A percentile compares a stretch with the other conserved stretches of the same genome.
phyloP scores from a whole-genome alignment of 2,888 invertebrate genomes.

The Aphrophora alni region DNA sequence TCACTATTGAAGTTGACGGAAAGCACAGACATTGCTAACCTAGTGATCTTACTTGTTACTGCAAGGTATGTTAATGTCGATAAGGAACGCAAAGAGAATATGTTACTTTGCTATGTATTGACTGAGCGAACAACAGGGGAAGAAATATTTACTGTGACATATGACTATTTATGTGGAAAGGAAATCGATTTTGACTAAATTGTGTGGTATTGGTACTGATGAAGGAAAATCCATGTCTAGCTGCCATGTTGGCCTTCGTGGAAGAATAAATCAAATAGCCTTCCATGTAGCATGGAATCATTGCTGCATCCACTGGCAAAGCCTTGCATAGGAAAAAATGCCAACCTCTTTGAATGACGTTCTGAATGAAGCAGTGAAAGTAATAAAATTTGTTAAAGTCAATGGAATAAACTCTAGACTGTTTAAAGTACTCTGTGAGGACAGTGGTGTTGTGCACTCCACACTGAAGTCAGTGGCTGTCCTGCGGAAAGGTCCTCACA shows the following conservation, averaged over 20 bases:
- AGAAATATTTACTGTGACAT: constrained; percentile 3
- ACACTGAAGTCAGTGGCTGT: no score
- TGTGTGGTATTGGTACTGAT: background rate
- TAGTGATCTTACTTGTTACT: constrained; percentile 11
- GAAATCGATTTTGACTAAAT: constrained; percentile 9
- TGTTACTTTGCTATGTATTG: background rate
- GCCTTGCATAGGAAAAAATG: no score
- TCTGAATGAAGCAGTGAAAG: no score
- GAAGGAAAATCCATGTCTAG: background rate
- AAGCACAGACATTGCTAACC: background rate
- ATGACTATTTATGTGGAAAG: constrained; percentile 9
- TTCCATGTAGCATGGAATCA: no score
- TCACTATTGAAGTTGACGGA: constrained; percentile 19
- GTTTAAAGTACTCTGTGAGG: no score
- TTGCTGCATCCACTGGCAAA: no score
- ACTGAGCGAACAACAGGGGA: constrained; percentile 22
- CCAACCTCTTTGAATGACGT: no score
- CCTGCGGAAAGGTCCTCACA: no score
- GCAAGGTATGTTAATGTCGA: constrained; percentile 16
- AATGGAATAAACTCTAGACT: no score
- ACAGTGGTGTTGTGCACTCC: no score
- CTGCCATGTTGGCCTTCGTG: background rate
- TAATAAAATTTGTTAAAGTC: no score
- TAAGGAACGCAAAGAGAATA: background rate
- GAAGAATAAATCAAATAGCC: background rate